Base-by-base conservation (phyloP, 2,797 vertebrate genomes). In the Muscicapa striata region DNA sequence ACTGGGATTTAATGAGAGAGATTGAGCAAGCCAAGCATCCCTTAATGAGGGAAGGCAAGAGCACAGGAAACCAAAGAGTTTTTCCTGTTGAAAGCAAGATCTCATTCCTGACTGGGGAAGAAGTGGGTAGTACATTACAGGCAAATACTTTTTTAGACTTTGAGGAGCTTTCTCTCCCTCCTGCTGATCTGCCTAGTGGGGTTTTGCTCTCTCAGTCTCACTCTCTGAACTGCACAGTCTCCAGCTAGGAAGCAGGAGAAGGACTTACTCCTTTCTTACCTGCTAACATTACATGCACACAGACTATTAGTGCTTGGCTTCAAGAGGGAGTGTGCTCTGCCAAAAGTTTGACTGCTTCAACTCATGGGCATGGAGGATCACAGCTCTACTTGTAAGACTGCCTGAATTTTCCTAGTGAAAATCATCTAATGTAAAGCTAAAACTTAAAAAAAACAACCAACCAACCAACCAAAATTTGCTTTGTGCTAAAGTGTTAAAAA, bases 131-230 rank as follows among this genome's bases (percentile, higher is more conserved):
- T 41, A 63, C 64, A 79, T 82, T 40, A 54, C 36, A 84, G 59
- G 34, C 30, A 73, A 89, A 95, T 34, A 77, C 74, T 27, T 76
- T 52, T 52, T 73, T 9, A 94, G 77, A 64, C 43, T 77, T 32
- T 51, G 49, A 90, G 84, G 52, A 92, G 82, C 58, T 81, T 91
- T 46, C 80, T 80, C 32, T 87, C 41, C 85, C 83, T 27, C 79
- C 90, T 83, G 89, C 82, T 94, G 87, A 36, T 93, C 82, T 94
- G 75, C 89, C 79, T 84, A 16, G 79, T 48, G 76, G 84, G 72
- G 51, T 86, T 92, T 70, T 89, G 75, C 77, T 78, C 73, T 95
- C 88, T 87, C 64, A 70, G 58, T 64, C 75, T 93, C 45, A 49
- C 91, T 89, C 81, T 68, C 69, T 91, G 89, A 84, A 90, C 68